Evolutionary conservation across 2,888 invertebrate species (phyloP).

Genomic region (Andrena trimmerana): DNA sequence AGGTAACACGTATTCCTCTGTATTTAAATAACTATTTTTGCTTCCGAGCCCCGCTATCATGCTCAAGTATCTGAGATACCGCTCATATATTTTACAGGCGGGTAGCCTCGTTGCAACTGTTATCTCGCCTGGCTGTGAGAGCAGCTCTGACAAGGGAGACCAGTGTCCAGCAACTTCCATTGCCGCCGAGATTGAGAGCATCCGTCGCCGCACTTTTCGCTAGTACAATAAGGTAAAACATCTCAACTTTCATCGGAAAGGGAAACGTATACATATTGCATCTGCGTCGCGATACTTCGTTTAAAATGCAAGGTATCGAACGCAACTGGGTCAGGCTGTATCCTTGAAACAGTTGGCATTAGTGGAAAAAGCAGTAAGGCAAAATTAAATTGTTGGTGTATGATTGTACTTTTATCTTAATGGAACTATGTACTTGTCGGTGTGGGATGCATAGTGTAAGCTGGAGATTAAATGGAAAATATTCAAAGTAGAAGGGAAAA

Average conservation of each 20-base stretch:
- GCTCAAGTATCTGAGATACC: background rate
- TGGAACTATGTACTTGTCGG: too few relatives aligned
- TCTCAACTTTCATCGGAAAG: background rate
- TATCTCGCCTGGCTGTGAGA: slow-evolving; percentile 94
- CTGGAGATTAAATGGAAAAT: too few relatives aligned
- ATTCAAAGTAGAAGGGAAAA: too few relatives aligned
- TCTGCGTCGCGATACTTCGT: background rate
- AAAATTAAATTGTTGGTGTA: too few relatives aligned
- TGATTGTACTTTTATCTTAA: too few relatives aligned
- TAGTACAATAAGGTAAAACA: slow-evolving; percentile 90
- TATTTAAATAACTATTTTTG: background rate
- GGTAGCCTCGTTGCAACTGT: slow-evolving; percentile 95
- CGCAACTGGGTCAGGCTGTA: too few relatives aligned
- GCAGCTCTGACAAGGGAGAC: slow-evolving; percentile 91
- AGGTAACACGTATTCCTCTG: slow-evolving; percentile 76
- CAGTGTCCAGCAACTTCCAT: slow-evolving; percentile 91
- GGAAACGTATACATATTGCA: background rate
- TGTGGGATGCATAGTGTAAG: too few relatives aligned
- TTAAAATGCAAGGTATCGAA: background rate
- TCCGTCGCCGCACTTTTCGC: slow-evolving; percentile 95
- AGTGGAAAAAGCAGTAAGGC: too few relatives aligned
- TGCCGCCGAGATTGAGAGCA: slow-evolving; percentile 94
- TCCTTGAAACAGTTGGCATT: too few relatives aligned
- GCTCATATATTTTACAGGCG: slow-evolving; percentile 86
- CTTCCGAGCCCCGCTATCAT: background rate